Base-by-base conservation (phyloP, 2,888 invertebrate species). In the Phortica magna region DNA sequence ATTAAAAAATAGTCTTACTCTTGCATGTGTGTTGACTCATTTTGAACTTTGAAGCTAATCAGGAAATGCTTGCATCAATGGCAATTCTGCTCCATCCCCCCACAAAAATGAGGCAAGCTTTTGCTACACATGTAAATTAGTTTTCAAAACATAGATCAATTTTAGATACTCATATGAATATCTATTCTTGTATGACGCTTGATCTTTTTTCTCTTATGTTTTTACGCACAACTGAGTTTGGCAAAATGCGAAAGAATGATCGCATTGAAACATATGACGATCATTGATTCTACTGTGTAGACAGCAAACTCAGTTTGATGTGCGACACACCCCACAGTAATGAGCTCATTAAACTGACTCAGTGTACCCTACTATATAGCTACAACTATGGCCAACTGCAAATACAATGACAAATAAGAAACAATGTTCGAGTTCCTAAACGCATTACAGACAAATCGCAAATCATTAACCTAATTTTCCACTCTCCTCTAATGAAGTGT, bases 251-350 rank as follows among this genome's bases (percentile, higher is more conserved):
- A 22, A 61, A 61, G 61, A 61, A 61, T 61, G 61, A 61, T 17
- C 17, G 39, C 65, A 65, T 71, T 81, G 81, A 84, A 84, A 84
- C 79, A 84, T 84, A 84, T 82, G 82, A 83, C 82, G 84, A 79
- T 55, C 79, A 84, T 53, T 71, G 83, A 82, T 78, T 76, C 75
- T 81, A 82, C 84, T 79, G 80, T 55, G 14, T 55, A 14, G 7
- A 55, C 17, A 55, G 55, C 14, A 17, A 55, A 82, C 78, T 82
- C 79, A 22, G 64, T 10, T 31, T 17, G 22, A 7, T 48, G 70
- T 43, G 43, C 31, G 70, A 71, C 70, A 71, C 70, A 53, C 70
- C 70, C 31, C 70, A 41, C 41, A 71, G 70, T 84, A 83, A 84
- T 83, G 84, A 84, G 84, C 82, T 84, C 82, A 81, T 73, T 78